phyloP scores from a whole-genome alignment of 1,140 invertebrate species.

The Littorina saxatilis region DNA sequence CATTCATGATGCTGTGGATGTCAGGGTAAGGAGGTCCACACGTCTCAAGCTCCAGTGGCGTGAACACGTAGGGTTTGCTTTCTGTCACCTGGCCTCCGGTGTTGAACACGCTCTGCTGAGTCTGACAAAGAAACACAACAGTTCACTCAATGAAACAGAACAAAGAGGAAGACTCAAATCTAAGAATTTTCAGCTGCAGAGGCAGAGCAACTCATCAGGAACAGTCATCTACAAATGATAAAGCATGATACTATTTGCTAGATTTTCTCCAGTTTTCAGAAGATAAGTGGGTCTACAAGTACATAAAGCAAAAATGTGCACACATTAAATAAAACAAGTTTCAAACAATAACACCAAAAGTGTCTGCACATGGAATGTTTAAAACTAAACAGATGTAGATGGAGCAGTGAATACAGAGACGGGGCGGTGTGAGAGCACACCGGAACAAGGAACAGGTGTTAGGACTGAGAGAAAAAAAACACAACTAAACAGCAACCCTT shows the following conservation, averaged over 20 bases:
- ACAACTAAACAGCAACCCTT: too few relatives aligned
- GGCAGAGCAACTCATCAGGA: neutral
- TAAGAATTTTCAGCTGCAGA: neutral
- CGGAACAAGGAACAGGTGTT: too few relatives aligned
- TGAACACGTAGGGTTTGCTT: conserved; percentile 85
- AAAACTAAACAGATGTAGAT: neutral
- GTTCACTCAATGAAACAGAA: neutral
- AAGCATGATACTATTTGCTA: too few relatives aligned
- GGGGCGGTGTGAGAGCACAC: too few relatives aligned
- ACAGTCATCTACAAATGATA: neutral
- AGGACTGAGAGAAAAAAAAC: neutral
- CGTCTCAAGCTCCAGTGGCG: conserved; percentile 78
- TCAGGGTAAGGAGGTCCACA: conserved; percentile 86
- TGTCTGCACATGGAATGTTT: too few relatives aligned
- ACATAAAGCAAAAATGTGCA: too few relatives aligned
- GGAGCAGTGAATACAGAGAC: too few relatives aligned
- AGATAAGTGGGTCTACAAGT: too few relatives aligned
- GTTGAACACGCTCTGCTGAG: conserved; percentile 54
- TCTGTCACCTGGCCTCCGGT: conserved; percentile 85
- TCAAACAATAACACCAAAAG: too few relatives aligned
- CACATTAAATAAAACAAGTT: too few relatives aligned
- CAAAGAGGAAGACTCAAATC: neutral
- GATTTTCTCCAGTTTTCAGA: too few relatives aligned
- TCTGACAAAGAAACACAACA: neutral
- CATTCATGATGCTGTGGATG: conserved; percentile 80